phyloP scores from a whole-genome alignment of 35 echinoderm and acorn worm species.

The Amphiura filiformis region DNA sequence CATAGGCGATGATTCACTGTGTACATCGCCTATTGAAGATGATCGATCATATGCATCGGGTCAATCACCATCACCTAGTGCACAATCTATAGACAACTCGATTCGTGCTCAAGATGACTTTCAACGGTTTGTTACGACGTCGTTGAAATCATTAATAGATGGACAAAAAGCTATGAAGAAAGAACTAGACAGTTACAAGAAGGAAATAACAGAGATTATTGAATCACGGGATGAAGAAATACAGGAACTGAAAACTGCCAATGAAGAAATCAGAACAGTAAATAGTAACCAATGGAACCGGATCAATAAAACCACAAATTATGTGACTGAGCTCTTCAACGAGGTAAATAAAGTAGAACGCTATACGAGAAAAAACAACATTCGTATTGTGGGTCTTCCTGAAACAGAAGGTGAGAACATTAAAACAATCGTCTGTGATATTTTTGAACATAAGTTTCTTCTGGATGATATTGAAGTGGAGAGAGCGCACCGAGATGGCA shows the following conservation, averaged over 20 bases:
- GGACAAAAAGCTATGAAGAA: neutral
- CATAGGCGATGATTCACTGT: too few relatives aligned
- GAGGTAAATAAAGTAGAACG: neutral
- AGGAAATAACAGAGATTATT: neutral
- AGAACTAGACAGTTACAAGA: neutral
- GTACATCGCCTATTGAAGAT: too few relatives aligned
- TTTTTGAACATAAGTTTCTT: neutral
- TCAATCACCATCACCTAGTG: too few relatives aligned
- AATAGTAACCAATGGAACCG: neutral
- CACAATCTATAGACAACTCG: too few relatives aligned
- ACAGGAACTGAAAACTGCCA: neutral
- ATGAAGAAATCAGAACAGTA: neutral
- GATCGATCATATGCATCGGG: too few relatives aligned
- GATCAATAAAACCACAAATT: neutral
- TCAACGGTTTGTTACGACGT: too few relatives aligned
- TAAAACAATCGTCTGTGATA: neutral
- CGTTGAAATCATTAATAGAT: too few relatives aligned
- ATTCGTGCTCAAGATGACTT: too few relatives aligned
- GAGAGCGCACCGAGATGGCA: neutral
- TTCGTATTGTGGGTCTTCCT: neutral
- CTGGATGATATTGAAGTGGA: neutral
- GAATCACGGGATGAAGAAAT: neutral
- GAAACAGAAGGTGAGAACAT: neutral
- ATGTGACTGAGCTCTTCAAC: neutral
- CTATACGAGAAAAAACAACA: neutral